A percentile compares a stretch with the other conserved stretches of the same genome.
Evolutionary conservation across 2,113 vertebrate genomes (phyloP).

Genomic region (Condylura cristata): DNA sequence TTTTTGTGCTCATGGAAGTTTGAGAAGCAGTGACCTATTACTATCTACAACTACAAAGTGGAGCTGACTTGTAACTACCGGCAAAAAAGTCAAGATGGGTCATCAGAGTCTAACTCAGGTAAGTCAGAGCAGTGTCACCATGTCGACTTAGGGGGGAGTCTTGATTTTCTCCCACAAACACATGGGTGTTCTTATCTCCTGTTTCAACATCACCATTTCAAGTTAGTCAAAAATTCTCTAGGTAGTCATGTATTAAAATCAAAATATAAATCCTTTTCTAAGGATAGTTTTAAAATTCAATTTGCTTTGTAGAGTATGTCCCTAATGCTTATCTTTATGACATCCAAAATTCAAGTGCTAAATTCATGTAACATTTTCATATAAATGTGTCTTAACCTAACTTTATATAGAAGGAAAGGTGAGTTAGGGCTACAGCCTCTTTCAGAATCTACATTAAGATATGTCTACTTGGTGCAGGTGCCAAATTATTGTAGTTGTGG

Average conservation of each 20-base stretch:
- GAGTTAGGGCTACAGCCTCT: constrained; percentile 49
- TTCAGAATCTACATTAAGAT: constrained; percentile 51
- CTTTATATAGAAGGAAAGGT: constrained; percentile 44
- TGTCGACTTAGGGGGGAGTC: rapidly evolving
- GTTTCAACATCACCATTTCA: not conserved
- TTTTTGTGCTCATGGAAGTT: not conserved
- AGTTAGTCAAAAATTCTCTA: not conserved
- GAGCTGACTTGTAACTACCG: not conserved
- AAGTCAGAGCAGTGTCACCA: not conserved
- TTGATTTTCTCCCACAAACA: not conserved
- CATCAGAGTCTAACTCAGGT: not conserved
- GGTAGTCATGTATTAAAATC: not conserved
- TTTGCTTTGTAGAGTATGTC: not conserved
- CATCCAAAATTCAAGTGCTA: not conserved
- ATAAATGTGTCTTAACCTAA: constrained; percentile 45
- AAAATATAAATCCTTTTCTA: not conserved
- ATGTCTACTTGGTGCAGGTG: constrained; percentile 4
- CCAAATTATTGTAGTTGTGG: not conserved
- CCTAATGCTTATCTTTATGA: not conserved
- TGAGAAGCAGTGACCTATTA: not conserved
- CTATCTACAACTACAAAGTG: not conserved
- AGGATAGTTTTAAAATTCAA: not conserved
- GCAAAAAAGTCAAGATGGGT: not conserved
- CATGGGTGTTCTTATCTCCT: not conserved
- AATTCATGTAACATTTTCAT: constrained; percentile 36